A percentile compares a stretch with the other conserved stretches of the same genome.
These are phyloP conservation scores for Eueides isabella DNA, from an alignment of 1,140 invertebrate genomes.

Conservation along the genomic window DNA sequence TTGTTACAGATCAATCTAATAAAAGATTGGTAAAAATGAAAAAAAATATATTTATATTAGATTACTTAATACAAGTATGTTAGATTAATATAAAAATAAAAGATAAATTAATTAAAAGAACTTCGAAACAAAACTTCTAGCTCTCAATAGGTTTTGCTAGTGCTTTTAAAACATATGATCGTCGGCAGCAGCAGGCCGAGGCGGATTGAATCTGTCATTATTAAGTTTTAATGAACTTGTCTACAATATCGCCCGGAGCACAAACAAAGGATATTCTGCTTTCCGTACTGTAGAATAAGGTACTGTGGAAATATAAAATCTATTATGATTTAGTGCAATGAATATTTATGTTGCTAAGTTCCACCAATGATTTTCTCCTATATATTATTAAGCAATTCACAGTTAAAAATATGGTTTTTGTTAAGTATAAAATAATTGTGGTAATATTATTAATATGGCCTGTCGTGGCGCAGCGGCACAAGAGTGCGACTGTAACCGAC, in stretches of 20 bases:
- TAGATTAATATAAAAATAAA: background rate
- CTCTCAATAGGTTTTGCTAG: background rate
- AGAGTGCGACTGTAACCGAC: too few relatives aligned
- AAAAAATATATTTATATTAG: too few relatives aligned
- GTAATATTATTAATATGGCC: too few relatives aligned
- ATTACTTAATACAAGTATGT: too few relatives aligned
- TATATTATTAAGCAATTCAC: too few relatives aligned
- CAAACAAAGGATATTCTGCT: slow-evolving; percentile 66
- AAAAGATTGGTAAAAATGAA: too few relatives aligned
- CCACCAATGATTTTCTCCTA: background rate
- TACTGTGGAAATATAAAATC: slow-evolving; percentile 38
- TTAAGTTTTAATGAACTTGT: slow-evolving; percentile 71
- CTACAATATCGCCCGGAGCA: slow-evolving; percentile 52
- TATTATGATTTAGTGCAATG: background rate
- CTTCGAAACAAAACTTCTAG: background rate
- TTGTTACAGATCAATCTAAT: too few relatives aligned
- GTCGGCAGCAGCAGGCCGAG: slow-evolving; percentile 12
- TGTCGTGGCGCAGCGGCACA: too few relatives aligned
- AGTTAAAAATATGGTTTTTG: background rate
- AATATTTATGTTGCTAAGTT: background rate
- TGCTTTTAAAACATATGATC: slow-evolving; percentile 18
- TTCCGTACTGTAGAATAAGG: slow-evolving; percentile 56
- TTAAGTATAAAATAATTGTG: too few relatives aligned
- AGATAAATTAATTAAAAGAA: too few relatives aligned
- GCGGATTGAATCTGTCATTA: slow-evolving; percentile 53